phyloP scores from a whole-genome alignment of 1,140 invertebrate genomes.

The Mizuhopecten yessoensis region DNA sequence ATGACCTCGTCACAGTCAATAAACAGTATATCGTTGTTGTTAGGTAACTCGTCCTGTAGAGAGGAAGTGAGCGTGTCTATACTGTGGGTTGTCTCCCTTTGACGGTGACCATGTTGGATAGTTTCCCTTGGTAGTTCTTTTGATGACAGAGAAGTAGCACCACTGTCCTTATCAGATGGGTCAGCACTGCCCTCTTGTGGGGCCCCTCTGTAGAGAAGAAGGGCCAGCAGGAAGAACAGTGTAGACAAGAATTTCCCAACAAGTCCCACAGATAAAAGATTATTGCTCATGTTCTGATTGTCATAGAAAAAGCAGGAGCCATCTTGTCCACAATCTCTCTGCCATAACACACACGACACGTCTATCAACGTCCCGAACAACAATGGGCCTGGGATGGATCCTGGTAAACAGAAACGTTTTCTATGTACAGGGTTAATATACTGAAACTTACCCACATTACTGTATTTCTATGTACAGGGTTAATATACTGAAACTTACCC shows the following conservation, averaged over 20 bases:
- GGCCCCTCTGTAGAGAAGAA: constrained; percentile 75
- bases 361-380: constrained; percentile 83
- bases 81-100: constrained; percentile 7
- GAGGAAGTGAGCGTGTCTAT: not conserved
- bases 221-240: constrained; percentile 76
- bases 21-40: not conserved
- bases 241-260: constrained; percentile 72
- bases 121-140: not conserved
- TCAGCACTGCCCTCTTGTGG: constrained; percentile 52
- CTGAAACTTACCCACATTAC: no score
- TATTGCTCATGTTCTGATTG: constrained; percentile 79
- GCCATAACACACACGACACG: constrained; percentile 82
- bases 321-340: constrained; percentile 68
- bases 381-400: constrained; percentile 83
- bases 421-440: no score
- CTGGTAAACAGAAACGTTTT: constrained; percentile 57
- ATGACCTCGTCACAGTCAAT: not conserved
- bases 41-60: not conserved
- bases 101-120: not conserved
- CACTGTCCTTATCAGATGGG: not conserved
- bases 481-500: no score
- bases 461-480: no score
- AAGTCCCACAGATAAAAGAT: constrained; percentile 73
- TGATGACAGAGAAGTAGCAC: not conserved
- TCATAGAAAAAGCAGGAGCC: constrained; percentile 81